Evolutionary conservation across 1,140 invertebrate genomes (phyloP), one percentile per base, ranked within the genome.

Genomic region (Spodoptera frugiperda): DNA sequence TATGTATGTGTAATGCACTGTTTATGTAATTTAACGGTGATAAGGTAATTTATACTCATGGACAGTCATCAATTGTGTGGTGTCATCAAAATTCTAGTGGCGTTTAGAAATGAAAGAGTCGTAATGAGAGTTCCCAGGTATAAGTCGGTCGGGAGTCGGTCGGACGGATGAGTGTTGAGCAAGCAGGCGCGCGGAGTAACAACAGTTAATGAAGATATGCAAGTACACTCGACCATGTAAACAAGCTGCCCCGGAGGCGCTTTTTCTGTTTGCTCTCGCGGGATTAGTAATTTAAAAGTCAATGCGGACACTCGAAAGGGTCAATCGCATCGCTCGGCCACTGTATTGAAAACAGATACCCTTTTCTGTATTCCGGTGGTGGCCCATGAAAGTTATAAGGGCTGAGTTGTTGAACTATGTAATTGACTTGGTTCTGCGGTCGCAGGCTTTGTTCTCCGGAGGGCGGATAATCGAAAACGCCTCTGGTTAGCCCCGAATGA

Each of bases 201-300:
- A 79, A 71, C 70, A 78, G 81, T 80, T 93, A 93, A 94, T 93
- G 90, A 94, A 92, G 90, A 91, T 91, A 87, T 90, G 90, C 89
- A 85, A 94, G 91, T 86, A 86, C 84, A 88, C 91, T 92, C 86
- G 87, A 90, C 82, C 90, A 84, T 87, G 87, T 87, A 94, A 94
- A 93, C 88, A 94, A 85, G 78, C 79, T 77, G 79, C 78, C 80
- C 87, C 86, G 82, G 80, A 89, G 89, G 83, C 89, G 83, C 83
- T 89, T 84, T 87, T 90, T 87, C 88, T 91, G 84, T 93, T 92
- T 91, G 81, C 90, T 86, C 90, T 84, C 88, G 86, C 91, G 89
- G 90, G 90, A 93, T 94, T 93, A 93, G 90, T 94, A 94, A 93
- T 94, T 94, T 94, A 94, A 94, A 94, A 94, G 92, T 94, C 92